Base-by-base conservation (phyloP, 1,140 invertebrate species). In the Orussus abietinus region DNA sequence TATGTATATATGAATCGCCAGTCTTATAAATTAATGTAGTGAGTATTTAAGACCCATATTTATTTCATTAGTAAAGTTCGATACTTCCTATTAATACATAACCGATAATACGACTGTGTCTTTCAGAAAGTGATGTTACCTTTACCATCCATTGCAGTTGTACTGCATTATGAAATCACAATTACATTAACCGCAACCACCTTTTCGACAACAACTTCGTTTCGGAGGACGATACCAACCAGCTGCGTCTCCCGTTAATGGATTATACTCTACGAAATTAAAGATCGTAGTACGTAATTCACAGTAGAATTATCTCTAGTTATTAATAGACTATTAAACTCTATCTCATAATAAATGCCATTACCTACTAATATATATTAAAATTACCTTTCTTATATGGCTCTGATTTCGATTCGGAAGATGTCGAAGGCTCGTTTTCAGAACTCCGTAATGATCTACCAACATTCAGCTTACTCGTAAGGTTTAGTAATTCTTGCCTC, bases 141-240 rank as follows among this genome's bases (percentile, higher is more conserved):
- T n/a, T n/a, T n/a, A n/a, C n/a, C n/a, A n/a, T n/a, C n/a, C n/a
- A 25, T 25, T 6, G 22, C 22, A 25, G 22, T 25, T 25, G 6
- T 25, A n/a, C 22, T 25, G 22, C n/a, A n/a, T 25, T 25, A 6
- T 25, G 15, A 10, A 36, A n/a, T n/a, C n/a, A n/a, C n/a, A n/a
- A n/a, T n/a, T n/a, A n/a, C n/a, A 55, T 68, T 63, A 66, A 37
- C 72, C 74, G 42, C 75, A 76, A 20, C 70, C 64, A 29, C 70
- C 67, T 46, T 70, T 67, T 20, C 64, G 54, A 45, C 74, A 76
- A 12, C 69, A 68, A 32, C 58, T 66, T 18, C 66, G 63, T 51
- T 70, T 72, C 5, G 66, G 66, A 25, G 75, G 67, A 28, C 68
- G 55, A 48, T 77, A 77, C 35, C 64, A 53, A 13, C 57, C 54